Conservation (phyloP, 2,113 vertebrate species). For the Tonatia bakeri region DNA sequence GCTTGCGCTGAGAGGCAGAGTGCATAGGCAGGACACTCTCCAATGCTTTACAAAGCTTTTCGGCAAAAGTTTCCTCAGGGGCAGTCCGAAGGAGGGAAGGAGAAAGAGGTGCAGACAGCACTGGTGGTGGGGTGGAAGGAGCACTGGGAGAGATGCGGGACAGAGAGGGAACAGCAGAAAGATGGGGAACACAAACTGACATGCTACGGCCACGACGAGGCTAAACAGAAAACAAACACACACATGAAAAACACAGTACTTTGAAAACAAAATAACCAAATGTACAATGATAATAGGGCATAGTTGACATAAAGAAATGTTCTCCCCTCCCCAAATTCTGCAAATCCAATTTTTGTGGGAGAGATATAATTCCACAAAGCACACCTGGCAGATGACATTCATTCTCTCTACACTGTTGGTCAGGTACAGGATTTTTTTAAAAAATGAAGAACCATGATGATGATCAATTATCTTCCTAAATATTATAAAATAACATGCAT, state of each 20-base stretch:
- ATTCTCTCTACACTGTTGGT: not conserved
- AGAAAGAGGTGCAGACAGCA: slow-evolving; percentile 84
- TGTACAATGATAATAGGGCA: slow-evolving; percentile 69
- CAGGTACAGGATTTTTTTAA: not conserved
- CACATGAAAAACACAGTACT: slow-evolving; percentile 78
- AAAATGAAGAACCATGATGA: not conserved
- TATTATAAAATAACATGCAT: slow-evolving; percentile 28
- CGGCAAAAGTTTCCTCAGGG: slow-evolving; percentile 93
- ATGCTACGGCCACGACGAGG: slow-evolving; percentile 96
- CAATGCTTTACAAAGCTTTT: slow-evolving; percentile 96
- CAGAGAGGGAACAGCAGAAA: slow-evolving; percentile 85
- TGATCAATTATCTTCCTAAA: slow-evolving; percentile 6
- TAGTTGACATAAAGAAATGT: slow-evolving; percentile 58
- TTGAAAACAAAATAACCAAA: slow-evolving; percentile 73
- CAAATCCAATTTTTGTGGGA: not conserved
- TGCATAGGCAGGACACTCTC: slow-evolving; percentile 96
- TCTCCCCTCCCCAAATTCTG: slow-evolving; percentile 33
- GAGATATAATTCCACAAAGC: slow-evolving; percentile 6
- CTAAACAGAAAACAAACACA: slow-evolving; percentile 85
- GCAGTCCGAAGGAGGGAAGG: slow-evolving; percentile 85
- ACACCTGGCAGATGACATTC: not conserved
- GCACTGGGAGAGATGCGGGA: slow-evolving; percentile 88
- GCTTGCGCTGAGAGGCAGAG: slow-evolving; percentile 86
- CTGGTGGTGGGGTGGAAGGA: slow-evolving; percentile 87
- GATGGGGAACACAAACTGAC: slow-evolving; percentile 94